Base-by-base conservation (phyloP, 2,888 invertebrate genomes). In the Ischnus inquisitorius region DNA sequence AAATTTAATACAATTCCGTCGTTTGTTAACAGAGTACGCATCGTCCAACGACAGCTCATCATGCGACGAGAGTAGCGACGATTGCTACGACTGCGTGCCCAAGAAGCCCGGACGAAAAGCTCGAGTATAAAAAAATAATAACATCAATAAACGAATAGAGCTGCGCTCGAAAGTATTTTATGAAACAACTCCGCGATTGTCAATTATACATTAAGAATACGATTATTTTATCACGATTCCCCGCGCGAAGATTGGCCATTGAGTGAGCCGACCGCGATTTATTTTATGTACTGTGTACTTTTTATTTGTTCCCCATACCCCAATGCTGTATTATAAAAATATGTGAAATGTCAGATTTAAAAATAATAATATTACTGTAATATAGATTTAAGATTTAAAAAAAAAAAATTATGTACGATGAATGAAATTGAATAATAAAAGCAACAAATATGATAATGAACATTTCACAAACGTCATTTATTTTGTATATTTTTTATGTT, bases 41-140 rank as follows among this genome's bases (percentile, higher is more conserved):
- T 81, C 87, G 3, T 84, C 85, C 12, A 80, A 76, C 39, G 78
- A 84, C 25, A 25, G 51, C 12, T 86, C 82, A 16, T 84, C 84
- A 1, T 83, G 79, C 51, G 82, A 81, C 60, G 79, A 71, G 5
- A 83, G 68, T 16, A 82, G 78, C 79, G 86, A 85, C 67, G 87
- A 88, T 16, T 88, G 86, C 65, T 86, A 82, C 75, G 75, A 75
- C 2, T 85, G 86, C 77, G 84, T 81, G 16, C 46, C 5, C 19
- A 79, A 64, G 25, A 85, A 83, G 48, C 51, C 81, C 16, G 81
- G 83, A 28, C 68, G 85, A 16, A 85, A 78, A 77, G 81, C 82
- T 3, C 60, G 64, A 6, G 39, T 16, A 75, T 81, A 28, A 75
- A 69, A 57, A 19, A 16, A 12, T 14, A 19, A n/a, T 10, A 19